A percentile compares a stretch with the other conserved stretches of the same genome.
phyloP scores from a whole-genome alignment of 2,113 vertebrate genomes.

The Ochotona curzoniae region DNA sequence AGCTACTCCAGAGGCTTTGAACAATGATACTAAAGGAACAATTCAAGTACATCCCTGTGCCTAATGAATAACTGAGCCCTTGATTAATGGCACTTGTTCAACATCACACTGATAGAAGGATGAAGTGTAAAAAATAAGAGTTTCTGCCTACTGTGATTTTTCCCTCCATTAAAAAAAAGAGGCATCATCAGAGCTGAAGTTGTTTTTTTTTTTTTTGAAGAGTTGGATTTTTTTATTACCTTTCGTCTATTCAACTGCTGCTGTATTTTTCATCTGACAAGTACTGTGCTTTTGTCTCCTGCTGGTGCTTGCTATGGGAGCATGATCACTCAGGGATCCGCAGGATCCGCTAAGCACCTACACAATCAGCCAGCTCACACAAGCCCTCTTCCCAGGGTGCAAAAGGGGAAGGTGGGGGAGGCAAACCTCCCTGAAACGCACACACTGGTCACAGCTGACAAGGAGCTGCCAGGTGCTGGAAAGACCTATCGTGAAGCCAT shows the following conservation, averaged over 20 bases:
- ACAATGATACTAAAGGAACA: slow-evolving; percentile 80
- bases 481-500: slow-evolving; percentile 63
- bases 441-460: slow-evolving; percentile 19
- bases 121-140: slow-evolving; percentile 70
- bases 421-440: not conserved
- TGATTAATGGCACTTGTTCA: slow-evolving; percentile 83
- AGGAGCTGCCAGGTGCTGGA: slow-evolving; percentile 35
- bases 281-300: slow-evolving; percentile 43
- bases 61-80: slow-evolving; percentile 81
- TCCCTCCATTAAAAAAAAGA: slow-evolving; percentile 35
- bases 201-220: not conserved
- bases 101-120: slow-evolving; percentile 74
- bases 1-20: slow-evolving; percentile 73
- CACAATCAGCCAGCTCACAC: not conserved
- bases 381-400: not conserved
- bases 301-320: slow-evolving; percentile 33
- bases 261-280: slow-evolving; percentile 65
- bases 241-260: slow-evolving; percentile 38
- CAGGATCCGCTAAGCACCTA: slow-evolving; percentile 42
- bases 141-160: slow-evolving; percentile 67
- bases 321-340: slow-evolving; percentile 44
- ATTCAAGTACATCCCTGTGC: slow-evolving; percentile 78
- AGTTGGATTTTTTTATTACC: slow-evolving; percentile 52
- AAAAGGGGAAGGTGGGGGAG: not conserved
- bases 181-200: slow-evolving; percentile 25